These are phyloP conservation scores for Andrena minutula DNA, from an alignment of 2,888 invertebrate genomes.

Conservation along the genomic window DNA sequence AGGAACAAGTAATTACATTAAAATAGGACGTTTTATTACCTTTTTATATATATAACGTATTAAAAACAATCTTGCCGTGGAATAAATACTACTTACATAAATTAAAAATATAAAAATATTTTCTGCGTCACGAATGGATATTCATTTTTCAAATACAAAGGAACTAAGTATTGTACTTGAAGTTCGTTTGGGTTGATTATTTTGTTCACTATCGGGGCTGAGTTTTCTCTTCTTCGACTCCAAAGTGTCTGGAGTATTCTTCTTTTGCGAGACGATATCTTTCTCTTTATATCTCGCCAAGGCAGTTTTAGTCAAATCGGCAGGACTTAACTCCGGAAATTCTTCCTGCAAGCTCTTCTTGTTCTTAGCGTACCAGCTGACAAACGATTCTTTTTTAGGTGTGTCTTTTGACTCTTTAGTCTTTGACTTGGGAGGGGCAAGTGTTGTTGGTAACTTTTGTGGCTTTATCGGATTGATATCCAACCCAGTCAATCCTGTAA, in stretches of 20 bases:
- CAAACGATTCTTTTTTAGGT: slow-evolving; percentile 86
- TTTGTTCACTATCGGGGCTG: slow-evolving; percentile 59
- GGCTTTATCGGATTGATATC: slow-evolving; percentile 77
- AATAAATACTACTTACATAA: slow-evolving; percentile 28
- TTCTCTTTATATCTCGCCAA: slow-evolving; percentile 86
- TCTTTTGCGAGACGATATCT: slow-evolving; percentile 47
- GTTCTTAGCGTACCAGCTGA: slow-evolving; percentile 88
- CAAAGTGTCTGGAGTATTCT: slow-evolving; percentile 42
- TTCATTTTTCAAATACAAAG: slow-evolving; percentile 75
- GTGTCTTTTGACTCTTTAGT: slow-evolving; percentile 63
- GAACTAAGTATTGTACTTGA: slow-evolving; percentile 72
- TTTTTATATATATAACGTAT: not conserved
- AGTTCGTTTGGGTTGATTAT: slow-evolving; percentile 74
- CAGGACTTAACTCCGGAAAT: slow-evolving; percentile 86
- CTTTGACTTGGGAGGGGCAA: slow-evolving; percentile 67
- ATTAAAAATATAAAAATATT: slow-evolving; percentile 39
- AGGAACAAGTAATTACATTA: not conserved
- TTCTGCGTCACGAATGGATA: slow-evolving; percentile 2
- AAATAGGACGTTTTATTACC: not conserved
- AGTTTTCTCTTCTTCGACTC: slow-evolving; percentile 79
- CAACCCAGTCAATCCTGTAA: slow-evolving; percentile 73
- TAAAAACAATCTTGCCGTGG: slow-evolving; percentile 16
- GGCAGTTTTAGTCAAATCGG: slow-evolving; percentile 87
- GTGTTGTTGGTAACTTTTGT: slow-evolving; percentile 60
- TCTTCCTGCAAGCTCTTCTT: slow-evolving; percentile 87